Evolutionary conservation across 30 jellyfish, hydroid and myxozoan genomes (phyloP), one percentile per base, ranked within the genome.

Genomic region (Hydra vulgaris): DNA sequence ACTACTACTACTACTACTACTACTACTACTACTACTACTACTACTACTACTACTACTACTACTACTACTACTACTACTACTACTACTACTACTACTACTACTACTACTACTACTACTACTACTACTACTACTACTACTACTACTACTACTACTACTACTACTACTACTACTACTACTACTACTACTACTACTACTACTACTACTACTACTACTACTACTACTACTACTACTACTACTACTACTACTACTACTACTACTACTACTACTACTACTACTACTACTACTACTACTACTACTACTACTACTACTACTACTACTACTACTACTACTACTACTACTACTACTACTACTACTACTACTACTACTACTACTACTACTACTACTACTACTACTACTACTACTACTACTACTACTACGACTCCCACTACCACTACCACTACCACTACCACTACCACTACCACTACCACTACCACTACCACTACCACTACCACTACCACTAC

Each of bases 401-500:
- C n/a, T n/a, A n/a, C n/a, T n/a, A n/a, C n/a, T n/a, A n/a, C n/a
- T n/a, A n/a, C n/a, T n/a, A n/a, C n/a, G n/a, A n/a, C n/a, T n/a
- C n/a, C n/a, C n/a, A n/a, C n/a, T 17, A 17, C n/a, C 17, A 17
- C 17, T 17, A 17, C n/a, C n/a, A n/a, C n/a, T 56, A 56, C 72
- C n/a, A 56, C 72, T 56, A 56, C 72, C n/a, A 56, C 72, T 56
- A 56, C 72, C n/a, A 56, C 72, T 56, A 56, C 72, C n/a, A 56
- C 72, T 56, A 56, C 72, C n/a, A 56, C 72, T 56, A 56, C 72
- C n/a, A 56, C 72, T 17, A 56, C 72, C n/a, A 56, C 72, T 56
- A 56, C 72, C n/a, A 56, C 72, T 56, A 56, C 72, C n/a, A 56
- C 72, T 56, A 56, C 72, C n/a, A 56, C 72, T 56, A 56, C 72